These are phyloP conservation scores for Tenodera sinensis DNA, from an alignment of 2,888 invertebrate species.

Conservation along the genomic window DNA sequence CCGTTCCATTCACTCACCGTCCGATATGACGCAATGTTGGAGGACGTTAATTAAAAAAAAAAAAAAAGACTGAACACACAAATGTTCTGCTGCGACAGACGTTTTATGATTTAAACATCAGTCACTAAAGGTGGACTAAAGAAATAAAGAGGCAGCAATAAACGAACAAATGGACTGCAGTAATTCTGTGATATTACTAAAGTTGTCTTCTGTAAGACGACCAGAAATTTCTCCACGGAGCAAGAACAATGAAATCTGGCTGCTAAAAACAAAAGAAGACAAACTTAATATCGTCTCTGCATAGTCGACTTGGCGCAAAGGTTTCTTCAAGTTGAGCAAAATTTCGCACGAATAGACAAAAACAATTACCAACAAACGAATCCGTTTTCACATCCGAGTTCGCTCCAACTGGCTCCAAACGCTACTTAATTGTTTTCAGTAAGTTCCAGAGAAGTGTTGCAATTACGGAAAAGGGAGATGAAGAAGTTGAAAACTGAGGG, in stretches of 20 bases:
- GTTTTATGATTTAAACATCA: too few species aligned
- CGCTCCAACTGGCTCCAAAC: not conserved
- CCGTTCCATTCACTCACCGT: too few species aligned
- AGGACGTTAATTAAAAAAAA: too few species aligned
- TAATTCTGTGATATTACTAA: not conserved
- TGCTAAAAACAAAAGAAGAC: not conserved
- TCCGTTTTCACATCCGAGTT: not conserved
- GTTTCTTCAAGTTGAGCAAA: not conserved
- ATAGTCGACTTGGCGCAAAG: not conserved
- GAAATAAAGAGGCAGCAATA: too few species aligned
- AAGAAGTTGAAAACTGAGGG: too few species aligned
- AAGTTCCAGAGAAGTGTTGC: not conserved
- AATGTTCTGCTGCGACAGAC: too few species aligned
- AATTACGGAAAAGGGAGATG: not conserved
- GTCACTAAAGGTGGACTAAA: too few species aligned
- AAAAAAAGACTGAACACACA: too few species aligned
- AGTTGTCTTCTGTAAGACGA: not conserved
- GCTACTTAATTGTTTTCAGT: not conserved
- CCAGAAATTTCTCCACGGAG: not conserved
- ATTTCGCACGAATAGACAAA: not conserved
- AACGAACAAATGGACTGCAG: too few species aligned
- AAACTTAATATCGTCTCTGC: not conserved
- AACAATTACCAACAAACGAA: not conserved
- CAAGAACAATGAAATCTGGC: not conserved
- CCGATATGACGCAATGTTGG: too few species aligned